Base-by-base conservation (phyloP, 2,797 vertebrate genomes). In the Bufotes viridis region DNA sequence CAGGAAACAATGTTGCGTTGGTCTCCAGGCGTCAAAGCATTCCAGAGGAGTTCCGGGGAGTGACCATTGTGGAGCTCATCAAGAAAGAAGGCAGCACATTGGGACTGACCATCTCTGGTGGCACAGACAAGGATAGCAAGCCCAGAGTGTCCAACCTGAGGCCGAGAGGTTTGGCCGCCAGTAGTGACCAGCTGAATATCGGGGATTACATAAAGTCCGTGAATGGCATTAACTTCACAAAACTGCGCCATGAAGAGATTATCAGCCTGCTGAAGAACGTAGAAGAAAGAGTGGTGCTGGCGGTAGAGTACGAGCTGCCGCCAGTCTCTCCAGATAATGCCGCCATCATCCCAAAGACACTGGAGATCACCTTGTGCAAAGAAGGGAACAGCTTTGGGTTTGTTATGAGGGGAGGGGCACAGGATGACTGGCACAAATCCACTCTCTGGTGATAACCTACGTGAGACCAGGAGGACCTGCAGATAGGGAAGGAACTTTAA, bases 151-250 rank as follows among this genome's bases (percentile, higher is more conserved):
- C 98, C 14, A 99, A 98, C 93, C 93, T 99, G 67, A 95, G 98
- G 29, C 97, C 97, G 0, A 98, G 97, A 81, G 98, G 98, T 9
- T 94, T 99, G n/a, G 98, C 98, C 0, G 97, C 98, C 90, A 97
- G 98, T 93, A 99, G 98, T 7, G 98, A 99, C 93, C 97, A 99
- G 93, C 95, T 99, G 60, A 98, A 98, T 0, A 96, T 99, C 0
- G 98, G 98, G 0, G 98, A 99, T 93, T 98, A 98, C 93, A 99
- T 99, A 91, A 98, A 97, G 91, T 98, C 98, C 0, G 98, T 99
- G 91, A 99, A 99, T 0, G 98, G 98, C 91, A 99, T 99, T 90
- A 98, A 97, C 93, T 91, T 99, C 93, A 97, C 97, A 90, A 96
- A 97, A 94, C 95, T 99, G 87, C 95, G 98, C 26, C 98, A 99